Evolutionary conservation across 2,888 invertebrate genomes (phyloP), one percentile per base, ranked within the genome.

Genomic region (Morpho deidamia): DNA sequence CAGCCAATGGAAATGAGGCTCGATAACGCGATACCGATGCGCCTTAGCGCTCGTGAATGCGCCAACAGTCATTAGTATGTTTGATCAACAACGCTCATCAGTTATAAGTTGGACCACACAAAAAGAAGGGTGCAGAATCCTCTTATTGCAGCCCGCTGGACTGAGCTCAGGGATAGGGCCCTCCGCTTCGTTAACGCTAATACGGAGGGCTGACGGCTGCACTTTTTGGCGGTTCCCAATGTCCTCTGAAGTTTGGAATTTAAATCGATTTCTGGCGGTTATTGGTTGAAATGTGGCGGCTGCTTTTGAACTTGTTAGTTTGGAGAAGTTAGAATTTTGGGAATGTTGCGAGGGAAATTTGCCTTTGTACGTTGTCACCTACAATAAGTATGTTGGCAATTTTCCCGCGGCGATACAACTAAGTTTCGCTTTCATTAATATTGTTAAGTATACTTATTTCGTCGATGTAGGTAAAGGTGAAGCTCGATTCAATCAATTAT

Each of bases 71-170:
- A 23, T 23, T 23, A 23, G 23, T 23, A 5, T 23, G 35, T 23
- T 11, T 43, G 2, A n/a, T 32, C 37, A 45, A 33, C 8, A 9
- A 12, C 44, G 41, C 43, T 39, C 33, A 35, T 23, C 7, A 37
- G 56, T 50, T 50, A 34, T 67, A 37, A 56, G 63, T 71, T 67
- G 62, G n/a, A 35, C 75, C 73, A 58, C 42, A 40, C 60, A 41
- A 52, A 61, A 64, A 66, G 76, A 77, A 84, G 87, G 86, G 85
- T 81, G 80, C 78, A 78, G 74, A 85, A 88, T 86, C 87, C 85
- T 86, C 86, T 88, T 87, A 88, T 82, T 86, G 88, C 88, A 87
- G 83, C 65, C 81, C 83, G 84, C 69, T 87, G 86, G 81, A 71
- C 79, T 71, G 54, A 63, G 58, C 65, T 59, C 61, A 55, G 61